These are phyloP conservation scores for Notolabrus celidotus DNA, from an alignment of 2,797 vertebrate species.

Conservation along the genomic window DNA sequence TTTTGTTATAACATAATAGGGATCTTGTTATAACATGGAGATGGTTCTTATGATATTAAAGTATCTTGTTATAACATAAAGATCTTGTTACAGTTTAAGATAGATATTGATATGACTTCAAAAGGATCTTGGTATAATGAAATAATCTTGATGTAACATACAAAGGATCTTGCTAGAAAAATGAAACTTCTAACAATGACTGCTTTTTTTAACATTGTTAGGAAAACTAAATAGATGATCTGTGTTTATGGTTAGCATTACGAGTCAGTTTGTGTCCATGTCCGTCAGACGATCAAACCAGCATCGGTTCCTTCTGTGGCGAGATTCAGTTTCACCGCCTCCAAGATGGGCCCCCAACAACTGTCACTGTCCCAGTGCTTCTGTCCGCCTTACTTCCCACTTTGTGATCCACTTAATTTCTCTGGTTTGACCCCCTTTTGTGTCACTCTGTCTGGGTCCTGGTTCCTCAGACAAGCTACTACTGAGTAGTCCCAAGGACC, in stretches of 20 bases:
- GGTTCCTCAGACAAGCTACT: slow-evolving; percentile 28
- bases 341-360: background rate
- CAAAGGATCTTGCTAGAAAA: background rate
- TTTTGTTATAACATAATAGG: no score
- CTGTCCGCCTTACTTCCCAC: no score
- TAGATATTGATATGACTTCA: background rate
- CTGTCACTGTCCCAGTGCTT: background rate
- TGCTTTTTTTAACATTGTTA: background rate
- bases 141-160: background rate
- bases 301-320: background rate
- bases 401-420: background rate
- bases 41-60: no score
- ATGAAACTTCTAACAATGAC: background rate
- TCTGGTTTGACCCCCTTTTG: background rate
- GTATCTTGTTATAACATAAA: no score
- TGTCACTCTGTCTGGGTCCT: background rate
- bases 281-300: no score
- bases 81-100: background rate
- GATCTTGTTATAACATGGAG: background rate
- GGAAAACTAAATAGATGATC: background rate
- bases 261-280: background rate
- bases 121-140: background rate
- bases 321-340: background rate
- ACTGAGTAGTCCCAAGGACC: slow-evolving; percentile 65
- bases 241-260: background rate